Evolutionary conservation across 2,113 vertebrate genomes (phyloP), one percentile per base, ranked within the genome.

Genomic region (Thunnus thynnus): DNA sequence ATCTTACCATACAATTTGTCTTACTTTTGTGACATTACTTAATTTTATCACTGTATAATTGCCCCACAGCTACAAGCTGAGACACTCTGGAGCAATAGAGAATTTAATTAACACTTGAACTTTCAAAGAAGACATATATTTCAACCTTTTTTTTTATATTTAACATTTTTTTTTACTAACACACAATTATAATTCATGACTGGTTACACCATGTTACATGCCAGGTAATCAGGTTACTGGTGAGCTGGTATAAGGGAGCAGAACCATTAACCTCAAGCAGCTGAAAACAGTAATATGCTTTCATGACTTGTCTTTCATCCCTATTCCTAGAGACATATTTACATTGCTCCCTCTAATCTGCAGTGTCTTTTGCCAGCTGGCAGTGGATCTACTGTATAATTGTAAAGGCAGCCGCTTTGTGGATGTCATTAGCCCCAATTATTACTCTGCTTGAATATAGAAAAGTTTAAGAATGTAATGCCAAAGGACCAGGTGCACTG

Each of bases 371-470:
- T 84, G 51, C 61, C 51, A 83, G 72, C 52, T 77, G 67, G 72
- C 78, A 64, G 46, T 41, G 13, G 30, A 52, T 72, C 65, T 46
- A 27, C 36, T 30, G 44, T 55, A 36, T 76, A 75, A 76, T 76
- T 67, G 54, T 74, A 76, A 44, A 50, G 56, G 44, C 41, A 54
- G 63, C 67, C 52, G 76, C 41, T 14, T 66, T 60, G 75, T 54
- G 70, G 61, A 71, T 63, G 30, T 50, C 72, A 64, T 80, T 73
- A 73, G 72, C 17, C 18, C 5, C 46, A 50, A 50, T 81, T 55
- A 74, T 61, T 64, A 52, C 13, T 52, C 56, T 27, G 41, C 22
- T 77, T 68, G 54, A 72, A 13, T 80, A 25, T 63, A 64, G 27
- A 70, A 63, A 0, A 0, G 44, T 64, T 70, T 10, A 69, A 76